Evolutionary conservation across 2,888 invertebrate genomes (phyloP), one percentile per base, ranked within the genome.

Genomic region (Drosophila neoperkinsi): DNA sequence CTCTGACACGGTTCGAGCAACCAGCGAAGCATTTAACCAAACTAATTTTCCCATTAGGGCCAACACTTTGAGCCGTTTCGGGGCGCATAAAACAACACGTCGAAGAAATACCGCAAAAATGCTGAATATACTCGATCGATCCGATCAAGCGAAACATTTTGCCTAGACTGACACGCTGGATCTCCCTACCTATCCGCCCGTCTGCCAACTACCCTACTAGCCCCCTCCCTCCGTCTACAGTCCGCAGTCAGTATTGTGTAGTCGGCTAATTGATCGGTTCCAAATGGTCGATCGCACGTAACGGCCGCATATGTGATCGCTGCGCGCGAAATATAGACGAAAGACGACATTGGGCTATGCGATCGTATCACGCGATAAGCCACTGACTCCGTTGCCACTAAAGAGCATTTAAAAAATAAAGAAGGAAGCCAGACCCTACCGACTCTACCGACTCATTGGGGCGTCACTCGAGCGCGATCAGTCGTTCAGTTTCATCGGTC

Each of bases 191-290:
- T n/a, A 21, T 31, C 58, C 25, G 36, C n/a, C 57, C 30, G 71
- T 33, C 57, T 53, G 41, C 30, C 36, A 65, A 51, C 52, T 46
- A 52, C 34, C 34, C 65, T 21, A 43, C 38, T 31, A 46, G 7
- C 46, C 46, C 64, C 49, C 46, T 11, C 2, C 34, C 46, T 3
- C 18, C 25, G 18, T 10, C 51, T 21, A 2, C 21, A 13, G 43
- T 21, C 25, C 51, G 46, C 34, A 38, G 41, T 41, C 46, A 38
- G 57, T 57, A n/a, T 13, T 56, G 59, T 79, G 68, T 86, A 88
- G 89, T 82, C 84, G 82, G 84, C 91, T 92, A 93, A 93, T 93
- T 93, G 93, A 93, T 93, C 93, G 93, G 93, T 93, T 93, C 93
- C 93, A 91, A 92, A 91, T 93, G 93, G 91, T 81, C 91, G 91